These are phyloP conservation scores for Plotosus lineatus DNA, from an alignment of 2,113 vertebrate species.

Conservation along the genomic window DNA sequence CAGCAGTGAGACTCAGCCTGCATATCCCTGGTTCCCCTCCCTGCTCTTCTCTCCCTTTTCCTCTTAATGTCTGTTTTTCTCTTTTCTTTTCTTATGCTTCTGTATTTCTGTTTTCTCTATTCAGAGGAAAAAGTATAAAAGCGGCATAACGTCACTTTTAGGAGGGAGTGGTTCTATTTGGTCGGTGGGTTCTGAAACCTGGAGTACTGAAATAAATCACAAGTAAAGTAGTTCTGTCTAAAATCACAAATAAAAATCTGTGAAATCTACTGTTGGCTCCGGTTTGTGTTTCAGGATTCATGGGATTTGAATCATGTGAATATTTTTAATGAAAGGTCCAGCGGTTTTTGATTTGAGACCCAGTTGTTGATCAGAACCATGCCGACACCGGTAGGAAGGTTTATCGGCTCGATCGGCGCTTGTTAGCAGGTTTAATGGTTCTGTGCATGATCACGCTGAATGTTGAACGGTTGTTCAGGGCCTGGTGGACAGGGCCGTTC, in stretches of 20 bases:
- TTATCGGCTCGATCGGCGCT: not conserved
- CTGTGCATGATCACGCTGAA: not conserved
- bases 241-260: too few relatives aligned
- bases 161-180: too few relatives aligned
- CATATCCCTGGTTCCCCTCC: too few relatives aligned
- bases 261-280: not conserved
- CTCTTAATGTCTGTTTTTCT: not conserved
- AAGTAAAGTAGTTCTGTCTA: not conserved
- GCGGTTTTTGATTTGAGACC: not conserved
- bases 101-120: not conserved
- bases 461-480: too few relatives aligned
- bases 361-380: not conserved
- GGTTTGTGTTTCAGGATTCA: not conserved
- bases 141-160: too few relatives aligned
- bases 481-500: too few relatives aligned
- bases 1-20: not conserved
- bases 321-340: not conserved
- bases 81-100: not conserved
- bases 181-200: too few relatives aligned
- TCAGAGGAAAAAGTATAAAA: not conserved
- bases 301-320: not conserved
- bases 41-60: not conserved
- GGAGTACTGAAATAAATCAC: too few relatives aligned
- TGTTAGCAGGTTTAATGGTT: not conserved
- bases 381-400: not conserved